Percentiles rank a stretch among this genome's conserved stretches.
Conservation (phyloP, 2,113 vertebrate species). For the Forbesichthys agassizii region DNA sequence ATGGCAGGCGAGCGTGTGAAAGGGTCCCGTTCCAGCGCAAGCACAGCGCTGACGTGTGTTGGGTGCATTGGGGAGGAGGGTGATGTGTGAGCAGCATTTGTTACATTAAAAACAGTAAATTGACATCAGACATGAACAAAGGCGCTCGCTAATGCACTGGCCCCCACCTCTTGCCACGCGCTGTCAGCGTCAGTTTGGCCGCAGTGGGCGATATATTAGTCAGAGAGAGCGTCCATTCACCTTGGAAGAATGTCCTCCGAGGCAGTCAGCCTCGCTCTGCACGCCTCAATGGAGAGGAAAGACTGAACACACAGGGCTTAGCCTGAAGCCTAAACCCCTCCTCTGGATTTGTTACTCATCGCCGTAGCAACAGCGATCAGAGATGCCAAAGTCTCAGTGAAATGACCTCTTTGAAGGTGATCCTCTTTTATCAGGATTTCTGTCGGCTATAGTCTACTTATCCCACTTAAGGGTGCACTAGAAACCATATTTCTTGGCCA, state of each 20-base stretch:
- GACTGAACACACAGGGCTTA: conserved; percentile 67
- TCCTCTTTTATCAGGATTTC: conserved; percentile 36
- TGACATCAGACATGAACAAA: not conserved
- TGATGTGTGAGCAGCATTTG: conserved; percentile 20
- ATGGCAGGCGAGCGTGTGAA: conserved; percentile 62
- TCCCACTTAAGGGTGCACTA: conserved; percentile 13
- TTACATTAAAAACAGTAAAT: conserved; percentile 13
- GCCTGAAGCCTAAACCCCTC: conserved; percentile 50
- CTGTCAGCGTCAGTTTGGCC: conserved; percentile 32
- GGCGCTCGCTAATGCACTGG: conserved; percentile 25
- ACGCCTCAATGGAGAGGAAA: conserved; percentile 59
- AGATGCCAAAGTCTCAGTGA: conserved; percentile 42
- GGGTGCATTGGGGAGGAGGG: not conserved
- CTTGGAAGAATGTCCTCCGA: conserved; percentile 54
- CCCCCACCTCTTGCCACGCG: conserved; percentile 34
- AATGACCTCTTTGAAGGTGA: conserved; percentile 64
- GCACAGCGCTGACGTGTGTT: conserved; percentile 34
- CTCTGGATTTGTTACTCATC: conserved; percentile 55
- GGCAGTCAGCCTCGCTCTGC: conserved; percentile 49
- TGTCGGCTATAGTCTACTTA: conserved; percentile 27
- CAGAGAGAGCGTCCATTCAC: conserved; percentile 39
- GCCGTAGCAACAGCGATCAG: conserved; percentile 37
- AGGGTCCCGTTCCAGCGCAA: conserved; percentile 60
- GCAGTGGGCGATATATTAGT: conserved; percentile 31
- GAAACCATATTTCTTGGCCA: too few relatives aligned